These are phyloP conservation scores for Drosophila funebris DNA, from an alignment of 1,140 invertebrate species.

Conservation along the genomic window DNA sequence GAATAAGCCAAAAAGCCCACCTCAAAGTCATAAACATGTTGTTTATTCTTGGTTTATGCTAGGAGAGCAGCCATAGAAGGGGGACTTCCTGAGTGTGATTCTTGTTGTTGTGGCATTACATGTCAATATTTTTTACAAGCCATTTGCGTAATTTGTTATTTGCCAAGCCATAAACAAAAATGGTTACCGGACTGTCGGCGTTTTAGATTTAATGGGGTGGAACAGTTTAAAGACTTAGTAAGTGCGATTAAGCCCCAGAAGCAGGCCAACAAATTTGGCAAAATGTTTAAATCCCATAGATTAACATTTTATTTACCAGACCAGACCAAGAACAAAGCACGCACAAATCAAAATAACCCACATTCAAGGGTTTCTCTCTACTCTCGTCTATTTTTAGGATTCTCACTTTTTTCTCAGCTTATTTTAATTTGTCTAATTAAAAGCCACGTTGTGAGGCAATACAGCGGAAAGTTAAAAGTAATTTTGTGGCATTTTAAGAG, in stretches of 20 bases:
- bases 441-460: slow-evolving; percentile 7
- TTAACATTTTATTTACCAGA: slow-evolving; percentile 38
- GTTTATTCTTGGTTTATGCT: slow-evolving; percentile 24
- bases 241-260: slow-evolving; percentile 25
- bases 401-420: not conserved
- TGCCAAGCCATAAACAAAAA: slow-evolving; percentile 47
- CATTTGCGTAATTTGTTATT: slow-evolving; percentile 54
- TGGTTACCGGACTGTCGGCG: slow-evolving; percentile 29
- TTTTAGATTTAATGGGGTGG: slow-evolving; percentile 33
- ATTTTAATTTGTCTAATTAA: slow-evolving; percentile 51
- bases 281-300: slow-evolving; percentile 18
- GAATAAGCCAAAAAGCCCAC: slow-evolving; percentile 1
- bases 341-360: slow-evolving; percentile 29
- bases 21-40: slow-evolving; percentile 45
- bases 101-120: slow-evolving; percentile 15
- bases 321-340: not conserved
- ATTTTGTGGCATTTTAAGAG: slow-evolving; percentile 33
- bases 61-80: not conserved
- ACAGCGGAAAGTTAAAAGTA: slow-evolving; percentile 25
- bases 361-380: not conserved
- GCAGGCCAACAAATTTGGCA: not conserved
- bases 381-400: not conserved
- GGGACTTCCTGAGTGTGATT: not conserved
- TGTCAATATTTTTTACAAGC: slow-evolving; percentile 52
- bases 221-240: slow-evolving; percentile 50